A percentile compares a stretch with the other conserved stretches of the same genome.
These are phyloP conservation scores for Ryuthela nishihirai DNA, from an alignment of 2,888 invertebrate species.

Conservation along the genomic window DNA sequence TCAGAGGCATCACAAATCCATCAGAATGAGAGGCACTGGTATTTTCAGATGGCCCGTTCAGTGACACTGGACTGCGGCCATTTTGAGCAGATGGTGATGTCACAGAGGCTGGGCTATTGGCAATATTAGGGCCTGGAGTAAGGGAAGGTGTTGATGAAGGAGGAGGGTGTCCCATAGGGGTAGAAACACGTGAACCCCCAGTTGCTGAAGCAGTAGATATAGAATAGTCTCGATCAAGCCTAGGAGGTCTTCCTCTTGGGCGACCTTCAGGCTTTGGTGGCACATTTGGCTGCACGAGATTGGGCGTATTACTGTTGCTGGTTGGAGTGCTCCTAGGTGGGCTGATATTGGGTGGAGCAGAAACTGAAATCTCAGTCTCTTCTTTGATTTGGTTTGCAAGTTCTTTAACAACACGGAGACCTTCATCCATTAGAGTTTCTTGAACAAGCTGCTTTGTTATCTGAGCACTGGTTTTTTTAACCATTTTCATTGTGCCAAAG, in stretches of 20 bases:
- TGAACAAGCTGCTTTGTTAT: constrained; percentile 48
- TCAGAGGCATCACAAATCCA: constrained; percentile 37
- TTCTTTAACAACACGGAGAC: constrained; percentile 53
- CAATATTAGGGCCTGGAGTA: constrained; percentile 21
- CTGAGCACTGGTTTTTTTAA: constrained; percentile 40
- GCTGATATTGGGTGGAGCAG: constrained; percentile 27
- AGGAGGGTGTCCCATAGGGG: constrained; percentile 36
- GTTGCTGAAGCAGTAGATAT: constrained; percentile 33
- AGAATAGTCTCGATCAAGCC: constrained; percentile 35
- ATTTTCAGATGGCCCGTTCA: constrained; percentile 33
- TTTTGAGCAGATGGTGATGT: constrained; percentile 38
- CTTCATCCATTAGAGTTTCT: constrained; percentile 54
- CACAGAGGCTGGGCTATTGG: constrained; percentile 13
- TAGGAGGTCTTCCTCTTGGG: constrained; percentile 34
- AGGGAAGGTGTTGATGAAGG: constrained; percentile 35
- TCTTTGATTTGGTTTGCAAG: constrained; percentile 44
- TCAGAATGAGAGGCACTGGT: constrained; percentile 35
- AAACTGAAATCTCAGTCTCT: constrained; percentile 35
- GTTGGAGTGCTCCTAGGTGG: constrained; percentile 26
- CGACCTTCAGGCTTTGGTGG: constrained; percentile 33
- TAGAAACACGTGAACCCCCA: constrained; percentile 32
- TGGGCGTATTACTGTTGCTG: constrained; percentile 22
- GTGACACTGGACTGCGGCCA: constrained; percentile 28
- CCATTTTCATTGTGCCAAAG: constrained; percentile 37
- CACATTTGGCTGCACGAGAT: constrained; percentile 21